Evolutionary conservation across 2,113 vertebrate genomes (phyloP), one percentile per base, ranked within the genome.

Genomic region (Synchiropus splendidus): DNA sequence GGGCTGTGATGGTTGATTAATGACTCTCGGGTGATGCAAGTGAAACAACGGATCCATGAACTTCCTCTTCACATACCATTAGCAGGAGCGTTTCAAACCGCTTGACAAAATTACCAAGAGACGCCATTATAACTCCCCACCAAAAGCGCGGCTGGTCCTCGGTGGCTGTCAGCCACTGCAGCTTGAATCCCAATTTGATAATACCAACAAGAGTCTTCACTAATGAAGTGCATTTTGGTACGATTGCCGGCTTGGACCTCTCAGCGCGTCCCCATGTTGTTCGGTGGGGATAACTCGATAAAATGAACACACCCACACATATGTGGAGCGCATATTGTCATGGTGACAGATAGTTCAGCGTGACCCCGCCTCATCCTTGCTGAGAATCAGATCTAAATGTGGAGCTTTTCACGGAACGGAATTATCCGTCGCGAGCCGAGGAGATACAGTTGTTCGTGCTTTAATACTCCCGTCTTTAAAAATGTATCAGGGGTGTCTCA

Each of bases 251-350:
- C 39, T 43, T 39, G 65, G 53, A 63, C 68, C 67, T 75, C 67
- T 68, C 66, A 56, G 53, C 73, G 77, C 45, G 64, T 72, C 74
- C 59, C 55, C 59, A 44, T 52, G 68, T 67, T 44, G 61, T 64
- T 74, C 69, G 57, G 61, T 45, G 55, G 75, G 72, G 70, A 80
- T 77, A 59, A 80, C 66, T 72, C 79, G 81, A 78, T 66, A 55
- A 79, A 84, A 72, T 66, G 72, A 67, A 60, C 68, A 73, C 77
- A 69, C 74, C 69, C 67, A 72, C 72, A 80, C 67, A 50, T 70
- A 79, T 67, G 68, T 60, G 54, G 75, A 81, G 77, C 74, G 64
- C 61, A 63, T 31, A 83, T 87, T 83, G 83, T 82, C 83, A 85
- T 86, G 81, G 80, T 73, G 74, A 85, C 72, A 75, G 72, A 63